Base-by-base conservation (phyloP, 2,797 vertebrate genomes). In the Clarias platycephalus region DNA sequence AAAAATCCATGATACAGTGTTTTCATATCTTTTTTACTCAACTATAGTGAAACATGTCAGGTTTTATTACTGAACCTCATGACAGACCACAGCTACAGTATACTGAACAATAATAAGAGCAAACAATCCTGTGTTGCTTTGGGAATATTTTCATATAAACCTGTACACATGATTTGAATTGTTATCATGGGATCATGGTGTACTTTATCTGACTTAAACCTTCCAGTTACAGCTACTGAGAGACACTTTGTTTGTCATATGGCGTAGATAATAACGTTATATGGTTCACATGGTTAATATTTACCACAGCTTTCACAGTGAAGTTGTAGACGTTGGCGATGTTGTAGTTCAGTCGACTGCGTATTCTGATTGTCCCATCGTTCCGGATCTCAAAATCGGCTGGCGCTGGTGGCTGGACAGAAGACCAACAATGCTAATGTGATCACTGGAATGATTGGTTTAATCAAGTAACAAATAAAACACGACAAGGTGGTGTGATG, bases 301-400 rank as follows among this genome's bases (percentile, higher is more conserved):
- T 90, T 90, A 94, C 94, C 88, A 0, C n/a, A 8, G 95, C 95
- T 71, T 89, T 87, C 53, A 96, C 93, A 0, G 80, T 89, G 83
- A 95, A 93, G 80, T 37, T 92, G 91, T 94, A 95, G 7, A 64
- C n/a, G 20, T 31, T 90, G 75, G 68, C 67, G 6, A 5, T 0
- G 31, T 95, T 96, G 92, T 93, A 96, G 92, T 96, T 94, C 84
- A 96, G 68, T 4, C 18, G 10, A 74, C 81, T 92, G 9, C 62
- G 91, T 89, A 96, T 60, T 31, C 58, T 84, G 86, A 96, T 77
- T 0, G 2, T 88, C 4, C 95, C 95, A 13, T 93, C 89, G 80
- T 55, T 83, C 72, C 81, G 89, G 83, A 95, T 10, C 1, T 37
- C 64, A 71, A 96, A 95, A 55, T 93, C 91, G 0, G 89, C 89